Conservation (phyloP, 2,888 invertebrate species). For the Crepidodera aurea region DNA sequence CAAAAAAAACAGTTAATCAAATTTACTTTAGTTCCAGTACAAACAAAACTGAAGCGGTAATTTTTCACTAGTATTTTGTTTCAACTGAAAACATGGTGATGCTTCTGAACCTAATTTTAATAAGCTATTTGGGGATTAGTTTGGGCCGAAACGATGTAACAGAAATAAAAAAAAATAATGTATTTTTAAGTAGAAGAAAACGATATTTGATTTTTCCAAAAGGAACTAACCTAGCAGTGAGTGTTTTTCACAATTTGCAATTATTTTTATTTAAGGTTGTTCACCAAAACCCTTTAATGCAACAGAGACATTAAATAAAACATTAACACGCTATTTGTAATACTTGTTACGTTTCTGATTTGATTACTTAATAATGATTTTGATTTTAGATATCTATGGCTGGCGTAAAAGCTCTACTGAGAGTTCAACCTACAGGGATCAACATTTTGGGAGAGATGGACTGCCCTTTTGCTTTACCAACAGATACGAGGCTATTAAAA, state of each 20-base stretch:
- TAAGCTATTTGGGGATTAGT: slow-evolving; percentile 10
- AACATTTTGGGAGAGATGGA: slow-evolving; percentile 69
- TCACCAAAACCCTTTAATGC: no score
- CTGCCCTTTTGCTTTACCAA: slow-evolving; percentile 65
- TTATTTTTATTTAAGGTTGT: no score
- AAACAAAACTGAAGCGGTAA: no score
- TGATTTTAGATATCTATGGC: slow-evolving; percentile 66
- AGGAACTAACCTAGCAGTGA: slow-evolving; percentile 60
- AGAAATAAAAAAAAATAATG: slow-evolving; percentile 40
- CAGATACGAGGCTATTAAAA: slow-evolving; percentile 59
- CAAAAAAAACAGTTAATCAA: background rate
- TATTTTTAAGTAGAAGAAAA: slow-evolving; percentile 59
- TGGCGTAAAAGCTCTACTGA: slow-evolving; percentile 66
- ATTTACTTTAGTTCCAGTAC: background rate
- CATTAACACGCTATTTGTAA: no score
- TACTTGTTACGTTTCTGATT: no score
- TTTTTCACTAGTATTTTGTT: no score
- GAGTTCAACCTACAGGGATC: slow-evolving; percentile 67
- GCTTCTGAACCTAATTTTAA: slow-evolving; percentile 18
- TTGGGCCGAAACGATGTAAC: slow-evolving; percentile 34
- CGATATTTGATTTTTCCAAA: slow-evolving; percentile 64
- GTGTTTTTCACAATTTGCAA: slow-evolving; percentile 36
- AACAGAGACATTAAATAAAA: no score
- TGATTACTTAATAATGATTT: background rate
- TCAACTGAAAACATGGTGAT: slow-evolving; percentile 27